Base-by-base conservation (phyloP, 2,888 invertebrate species). In the Coenonympha arcania region DNA sequence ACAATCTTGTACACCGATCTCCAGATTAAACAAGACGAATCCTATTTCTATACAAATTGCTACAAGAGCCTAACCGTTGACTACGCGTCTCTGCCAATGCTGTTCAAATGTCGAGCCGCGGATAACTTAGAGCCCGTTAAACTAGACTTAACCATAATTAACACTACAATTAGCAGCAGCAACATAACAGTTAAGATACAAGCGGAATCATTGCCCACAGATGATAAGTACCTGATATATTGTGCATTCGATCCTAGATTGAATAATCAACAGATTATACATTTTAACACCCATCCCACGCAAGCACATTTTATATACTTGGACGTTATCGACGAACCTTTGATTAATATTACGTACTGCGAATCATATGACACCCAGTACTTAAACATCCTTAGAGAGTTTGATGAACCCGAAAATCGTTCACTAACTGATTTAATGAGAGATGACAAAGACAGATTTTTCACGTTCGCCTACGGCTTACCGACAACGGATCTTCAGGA, bases 401-500 rank as follows among this genome's bases (percentile, higher is more conserved):
- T 59, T 0, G 80, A 79, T 1, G 75, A 79, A 4, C 42, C 65
- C 1, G 60, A 65, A 4, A 79, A 79, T 54, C 70, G 71, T 13
- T 71, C 77, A 2, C 55, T 79, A 55, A 30, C 73, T 11, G 76
- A 79, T 49, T 73, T 87, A 59, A 87, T 86, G 79, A 70, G 86
- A 39, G 84, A 92, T 62, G 90, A 92, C 5, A 90, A 90, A 69
- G 89, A 92, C 3, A 90, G 92, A 52, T 93, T 92, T 66, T 94
- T 94, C 68, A 87, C 91, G 37, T 94, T 91, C 66, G 92, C 92
- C 50, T 94, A 90, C 71, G 92, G 93, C 55, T 76, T 93, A 40
- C 87, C 91, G 2, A 88, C 89, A 0, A 86, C 87, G n/a, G 87
- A 88, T 44, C 87, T 91, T 54, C 89, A 89, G 8, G 90, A 90